Conservation (phyloP, 1,140 invertebrate species). For the Manduca sexta region DNA sequence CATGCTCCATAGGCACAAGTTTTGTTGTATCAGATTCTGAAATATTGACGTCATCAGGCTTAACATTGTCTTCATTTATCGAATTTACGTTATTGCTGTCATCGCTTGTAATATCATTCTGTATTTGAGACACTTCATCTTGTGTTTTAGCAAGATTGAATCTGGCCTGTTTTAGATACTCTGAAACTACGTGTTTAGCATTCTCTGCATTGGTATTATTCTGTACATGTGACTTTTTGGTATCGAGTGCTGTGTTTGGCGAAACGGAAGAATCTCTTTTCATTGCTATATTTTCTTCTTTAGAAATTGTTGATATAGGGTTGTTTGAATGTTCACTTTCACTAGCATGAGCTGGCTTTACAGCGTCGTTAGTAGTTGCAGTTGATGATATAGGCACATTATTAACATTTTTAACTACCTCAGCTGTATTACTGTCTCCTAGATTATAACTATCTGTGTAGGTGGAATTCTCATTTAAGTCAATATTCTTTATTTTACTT, state of each 20-base stretch:
- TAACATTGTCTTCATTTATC: slow-evolving; percentile 37
- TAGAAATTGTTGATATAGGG: neutral
- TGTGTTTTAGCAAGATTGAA: slow-evolving; percentile 70
- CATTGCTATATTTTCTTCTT: slow-evolving; percentile 1
- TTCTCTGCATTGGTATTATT: slow-evolving; percentile 50
- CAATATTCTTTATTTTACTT: slow-evolving; percentile 51
- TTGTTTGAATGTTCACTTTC: slow-evolving; percentile 17
- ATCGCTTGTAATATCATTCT: slow-evolving; percentile 42
- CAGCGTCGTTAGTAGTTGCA: slow-evolving; percentile 11
- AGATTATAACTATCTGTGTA: slow-evolving; percentile 25
- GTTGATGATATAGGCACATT: slow-evolving; percentile 14
- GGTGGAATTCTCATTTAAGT: slow-evolving; percentile 36
- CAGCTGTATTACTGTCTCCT: slow-evolving; percentile 13
- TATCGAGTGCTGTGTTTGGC: neutral
- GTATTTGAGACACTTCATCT: slow-evolving; percentile 42
- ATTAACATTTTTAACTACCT: slow-evolving; percentile 14
- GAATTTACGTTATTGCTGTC: slow-evolving; percentile 43
- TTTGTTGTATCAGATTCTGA: slow-evolving; percentile 43
- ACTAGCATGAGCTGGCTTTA: slow-evolving; percentile 14
- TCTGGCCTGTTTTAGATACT: slow-evolving; percentile 76
- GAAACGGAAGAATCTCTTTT: slow-evolving; percentile 25
- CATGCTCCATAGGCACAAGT: slow-evolving; percentile 43
- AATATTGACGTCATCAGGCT: slow-evolving; percentile 33
- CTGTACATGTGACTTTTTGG: slow-evolving; percentile 1
- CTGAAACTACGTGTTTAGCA: slow-evolving; percentile 76